Conservation (phyloP, 2,888 invertebrate species). For the Clusia tigrina region DNA sequence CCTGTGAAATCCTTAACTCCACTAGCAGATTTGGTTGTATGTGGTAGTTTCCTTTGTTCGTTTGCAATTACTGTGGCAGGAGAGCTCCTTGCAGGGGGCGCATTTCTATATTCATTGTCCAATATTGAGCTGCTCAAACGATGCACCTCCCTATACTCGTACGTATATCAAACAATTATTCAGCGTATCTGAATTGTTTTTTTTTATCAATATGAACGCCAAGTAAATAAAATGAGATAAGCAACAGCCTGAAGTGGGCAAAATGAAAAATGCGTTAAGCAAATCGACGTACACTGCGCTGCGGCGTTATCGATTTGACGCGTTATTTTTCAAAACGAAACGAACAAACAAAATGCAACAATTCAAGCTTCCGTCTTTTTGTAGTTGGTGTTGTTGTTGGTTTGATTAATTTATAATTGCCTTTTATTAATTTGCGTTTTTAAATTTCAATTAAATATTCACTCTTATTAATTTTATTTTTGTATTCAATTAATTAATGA, state of each 20-base stretch:
- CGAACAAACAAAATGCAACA: constrained; percentile 6
- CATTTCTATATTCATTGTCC: no score
- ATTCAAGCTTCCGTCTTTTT: constrained; percentile 12
- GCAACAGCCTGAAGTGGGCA: neutral
- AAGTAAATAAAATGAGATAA: neutral
- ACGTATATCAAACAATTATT: neutral
- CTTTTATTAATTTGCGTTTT: no score
- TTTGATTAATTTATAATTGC: constrained; percentile 47
- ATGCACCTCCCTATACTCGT: neutral
- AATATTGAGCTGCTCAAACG: no score
- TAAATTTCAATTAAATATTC: no score
- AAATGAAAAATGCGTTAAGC: neutral
- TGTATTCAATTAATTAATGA: no score
- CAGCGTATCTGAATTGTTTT: neutral
- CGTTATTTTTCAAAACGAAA: constrained; percentile 7
- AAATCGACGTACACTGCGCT: neutral
- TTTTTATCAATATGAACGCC: neutral
- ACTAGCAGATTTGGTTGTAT: no score
- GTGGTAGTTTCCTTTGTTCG: no score
- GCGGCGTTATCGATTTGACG: constrained; percentile 5
- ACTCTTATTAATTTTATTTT: no score
- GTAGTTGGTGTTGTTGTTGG: constrained; percentile 38
- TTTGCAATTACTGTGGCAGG: no score
- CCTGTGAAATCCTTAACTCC: no score
- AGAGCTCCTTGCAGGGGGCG: no score